phyloP scores from a whole-genome alignment of 2,888 invertebrate species.

The Diaprepes abbreviatus region DNA sequence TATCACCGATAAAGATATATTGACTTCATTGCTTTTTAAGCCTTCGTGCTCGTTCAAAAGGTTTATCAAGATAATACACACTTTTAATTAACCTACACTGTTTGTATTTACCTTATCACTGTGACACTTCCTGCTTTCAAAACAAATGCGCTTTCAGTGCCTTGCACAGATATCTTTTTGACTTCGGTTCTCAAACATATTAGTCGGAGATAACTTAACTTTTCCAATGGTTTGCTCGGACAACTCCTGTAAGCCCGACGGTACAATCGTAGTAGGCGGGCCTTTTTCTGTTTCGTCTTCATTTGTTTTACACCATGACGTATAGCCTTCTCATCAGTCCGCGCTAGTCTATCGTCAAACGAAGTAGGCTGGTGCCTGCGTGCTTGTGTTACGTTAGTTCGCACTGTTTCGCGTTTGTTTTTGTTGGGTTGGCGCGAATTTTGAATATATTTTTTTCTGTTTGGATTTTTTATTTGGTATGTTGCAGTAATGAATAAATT shows the following conservation, averaged over 20 bases:
- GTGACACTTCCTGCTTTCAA: constrained; percentile 1
- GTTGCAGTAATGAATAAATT: neutral
- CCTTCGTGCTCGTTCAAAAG: neutral
- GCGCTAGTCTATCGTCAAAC: constrained; percentile 20
- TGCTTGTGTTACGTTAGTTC: constrained; percentile 15
- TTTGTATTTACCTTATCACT: constrained; percentile 6
- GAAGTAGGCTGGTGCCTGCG: constrained; percentile 8
- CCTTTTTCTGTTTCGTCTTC: constrained; percentile 20
- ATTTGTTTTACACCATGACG: constrained; percentile 27
- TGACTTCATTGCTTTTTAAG: neutral
- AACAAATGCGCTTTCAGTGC: constrained; percentile 15
- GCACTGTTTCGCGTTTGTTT: constrained; percentile 6
- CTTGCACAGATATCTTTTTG: constrained; percentile 15
- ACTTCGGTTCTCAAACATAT: neutral
- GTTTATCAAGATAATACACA: neutral
- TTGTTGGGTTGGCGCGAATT: constrained; percentile 20
- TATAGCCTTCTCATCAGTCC: constrained; percentile 20
- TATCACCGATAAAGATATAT: no score
- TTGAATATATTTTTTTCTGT: constrained; percentile 2
- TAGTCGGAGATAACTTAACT: neutral
- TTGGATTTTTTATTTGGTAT: constrained; percentile 10
- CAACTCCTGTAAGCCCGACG: neutral
- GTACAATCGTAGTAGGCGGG: constrained; percentile 23
- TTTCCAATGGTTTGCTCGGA: neutral
- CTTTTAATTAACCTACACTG: neutral